A percentile compares a stretch with the other conserved stretches of the same genome.
Conservation (phyloP, 2,797 vertebrate genomes). For the Paedocypris micromegethes region DNA sequence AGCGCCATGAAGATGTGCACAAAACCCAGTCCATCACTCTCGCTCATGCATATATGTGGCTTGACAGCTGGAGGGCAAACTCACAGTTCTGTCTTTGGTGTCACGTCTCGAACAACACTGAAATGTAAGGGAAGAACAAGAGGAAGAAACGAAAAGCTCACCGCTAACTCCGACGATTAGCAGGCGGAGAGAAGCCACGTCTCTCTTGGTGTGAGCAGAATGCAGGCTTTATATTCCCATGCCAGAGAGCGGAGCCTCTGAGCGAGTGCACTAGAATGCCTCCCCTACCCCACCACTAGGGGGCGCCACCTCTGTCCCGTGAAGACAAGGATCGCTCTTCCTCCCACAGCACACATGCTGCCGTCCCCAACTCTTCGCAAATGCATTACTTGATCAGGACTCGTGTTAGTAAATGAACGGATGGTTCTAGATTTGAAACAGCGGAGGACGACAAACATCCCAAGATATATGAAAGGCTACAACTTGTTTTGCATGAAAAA, state of each 20-base stretch:
- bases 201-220: conserved; percentile 60
- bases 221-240: conserved; percentile 67
- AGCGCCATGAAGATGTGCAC: conserved; percentile 46
- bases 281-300: conserved; percentile 60
- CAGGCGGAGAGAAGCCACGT: conserved; percentile 57
- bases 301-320: conserved; percentile 67
- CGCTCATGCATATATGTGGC: conserved; percentile 56
- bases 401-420: conserved; percentile 52
- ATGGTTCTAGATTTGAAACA: conserved; percentile 46
- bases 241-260: conserved; percentile 63
- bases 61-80: conserved; percentile 70
- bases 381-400: conserved; percentile 71
- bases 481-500: conserved; percentile 32
- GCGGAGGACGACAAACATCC: conserved; percentile 55
- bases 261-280: conserved; percentile 76
- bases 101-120: conserved; percentile 49
- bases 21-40: conserved; percentile 36
- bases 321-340: conserved; percentile 67
- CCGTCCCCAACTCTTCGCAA: conserved; percentile 64
- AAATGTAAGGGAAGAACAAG: conserved; percentile 49
- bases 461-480: conserved; percentile 58
- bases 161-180: conserved; percentile 66
- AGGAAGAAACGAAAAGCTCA: conserved; percentile 54
- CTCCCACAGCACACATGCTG: conserved; percentile 52
- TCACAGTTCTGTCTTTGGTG: conserved; percentile 72